phyloP scores from a whole-genome alignment of 2,888 invertebrate genomes.

The Calliopum simillimum region DNA sequence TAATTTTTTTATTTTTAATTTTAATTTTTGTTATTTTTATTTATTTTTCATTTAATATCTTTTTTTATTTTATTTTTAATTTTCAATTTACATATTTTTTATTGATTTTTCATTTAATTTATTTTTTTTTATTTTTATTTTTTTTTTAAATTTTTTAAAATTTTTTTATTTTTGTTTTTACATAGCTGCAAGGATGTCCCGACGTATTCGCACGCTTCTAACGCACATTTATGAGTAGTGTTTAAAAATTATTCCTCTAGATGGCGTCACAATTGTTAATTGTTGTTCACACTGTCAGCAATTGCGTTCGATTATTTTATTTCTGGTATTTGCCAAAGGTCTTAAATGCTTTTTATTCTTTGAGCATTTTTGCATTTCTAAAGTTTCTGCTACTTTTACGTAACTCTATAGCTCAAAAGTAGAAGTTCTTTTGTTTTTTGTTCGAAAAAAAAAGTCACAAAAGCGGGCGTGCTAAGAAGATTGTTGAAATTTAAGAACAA shows the following conservation, averaged over 20 bases:
- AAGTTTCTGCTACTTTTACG: slow-evolving; percentile 32
- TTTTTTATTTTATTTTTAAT: slow-evolving; percentile 10
- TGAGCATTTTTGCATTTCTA: slow-evolving; percentile 12
- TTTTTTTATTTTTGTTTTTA: slow-evolving; percentile 34
- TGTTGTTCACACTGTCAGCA: slow-evolving; percentile 41
- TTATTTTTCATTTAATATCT: neutral
- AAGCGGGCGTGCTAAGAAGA: neutral
- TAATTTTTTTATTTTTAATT: slow-evolving; percentile 10
- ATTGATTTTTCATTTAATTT: neutral
- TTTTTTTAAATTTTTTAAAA: slow-evolving; percentile 25
- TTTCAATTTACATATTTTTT: neutral
- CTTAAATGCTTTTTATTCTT: slow-evolving; percentile 51
- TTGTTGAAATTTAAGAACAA: slow-evolving; percentile 3
- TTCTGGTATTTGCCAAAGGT: slow-evolving; percentile 47
- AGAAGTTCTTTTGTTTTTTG: slow-evolving; percentile 8
- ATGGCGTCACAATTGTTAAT: neutral
- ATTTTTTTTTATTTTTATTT: slow-evolving; percentile 27
- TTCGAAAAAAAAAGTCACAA: neutral
- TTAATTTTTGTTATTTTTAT: neutral
- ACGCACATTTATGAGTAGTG: slow-evolving; percentile 12
- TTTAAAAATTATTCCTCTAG: slow-evolving; percentile 25
- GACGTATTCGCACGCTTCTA: slow-evolving; percentile 10
- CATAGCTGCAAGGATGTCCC: slow-evolving; percentile 15
- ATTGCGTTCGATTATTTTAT: slow-evolving; percentile 41
- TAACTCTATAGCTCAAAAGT: neutral